Evolutionary conservation across 2,888 invertebrate species (phyloP).

Genomic region (Acanthosepion lycidas): DNA sequence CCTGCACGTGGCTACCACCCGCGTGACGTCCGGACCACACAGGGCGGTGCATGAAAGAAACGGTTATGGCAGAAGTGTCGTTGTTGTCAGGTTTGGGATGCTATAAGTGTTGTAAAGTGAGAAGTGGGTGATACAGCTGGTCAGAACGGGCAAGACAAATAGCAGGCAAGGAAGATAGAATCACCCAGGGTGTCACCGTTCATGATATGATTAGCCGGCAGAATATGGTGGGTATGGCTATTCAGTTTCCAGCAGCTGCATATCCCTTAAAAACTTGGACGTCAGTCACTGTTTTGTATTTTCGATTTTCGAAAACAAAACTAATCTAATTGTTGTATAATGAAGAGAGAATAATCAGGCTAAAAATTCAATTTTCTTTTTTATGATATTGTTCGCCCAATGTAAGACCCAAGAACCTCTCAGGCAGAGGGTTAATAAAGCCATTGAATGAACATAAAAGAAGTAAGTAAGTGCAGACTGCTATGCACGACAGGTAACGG

Average conservation of each 20-base stretch:
- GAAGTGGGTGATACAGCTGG: background rate
- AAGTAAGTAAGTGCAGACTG: too few species aligned
- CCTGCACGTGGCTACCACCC: slow-evolving; percentile 33
- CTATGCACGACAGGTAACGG: too few species aligned
- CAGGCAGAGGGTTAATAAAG: too few species aligned
- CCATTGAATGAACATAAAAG: too few species aligned
- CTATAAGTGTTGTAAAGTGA: background rate
- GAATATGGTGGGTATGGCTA: background rate
- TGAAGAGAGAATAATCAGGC: too few species aligned
- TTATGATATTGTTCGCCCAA: too few species aligned
- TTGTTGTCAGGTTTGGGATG: background rate
- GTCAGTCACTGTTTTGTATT: too few species aligned
- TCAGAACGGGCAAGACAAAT: background rate
- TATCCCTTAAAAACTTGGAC: too few species aligned
- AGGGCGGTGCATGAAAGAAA: background rate
- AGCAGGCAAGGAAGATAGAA: background rate
- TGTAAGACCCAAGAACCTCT: too few species aligned
- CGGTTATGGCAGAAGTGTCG: background rate
- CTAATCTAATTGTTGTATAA: too few species aligned
- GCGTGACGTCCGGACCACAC: slow-evolving; percentile 23
- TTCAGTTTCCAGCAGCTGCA: background rate
- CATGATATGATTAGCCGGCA: background rate
- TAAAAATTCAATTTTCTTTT: too few species aligned
- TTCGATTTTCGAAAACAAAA: too few species aligned
- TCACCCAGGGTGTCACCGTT: background rate